These are phyloP conservation scores for Diadema setosum DNA, from an alignment of 35 echinoderm and acorn worm species.

Conservation along the genomic window DNA sequence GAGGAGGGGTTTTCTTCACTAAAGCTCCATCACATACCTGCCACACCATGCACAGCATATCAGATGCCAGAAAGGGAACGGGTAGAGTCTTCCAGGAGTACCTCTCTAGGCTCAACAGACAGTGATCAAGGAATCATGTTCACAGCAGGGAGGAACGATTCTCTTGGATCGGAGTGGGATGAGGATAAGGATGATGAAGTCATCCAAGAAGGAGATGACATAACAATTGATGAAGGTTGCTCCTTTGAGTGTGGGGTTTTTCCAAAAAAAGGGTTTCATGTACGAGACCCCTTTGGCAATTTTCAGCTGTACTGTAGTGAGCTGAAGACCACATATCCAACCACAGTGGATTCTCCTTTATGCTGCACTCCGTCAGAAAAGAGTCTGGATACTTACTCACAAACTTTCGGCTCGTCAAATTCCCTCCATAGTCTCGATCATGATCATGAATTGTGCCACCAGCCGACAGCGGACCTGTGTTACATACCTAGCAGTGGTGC, in stretches of 20 bases:
- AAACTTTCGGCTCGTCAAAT: neutral
- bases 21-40: conserved; percentile 12
- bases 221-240: neutral
- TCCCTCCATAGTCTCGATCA: neutral
- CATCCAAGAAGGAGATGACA: neutral
- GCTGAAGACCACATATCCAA: neutral
- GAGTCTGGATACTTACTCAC: neutral
- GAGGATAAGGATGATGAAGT: conserved; percentile 32
- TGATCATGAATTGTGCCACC: neutral
- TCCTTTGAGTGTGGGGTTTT: neutral
- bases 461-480: neutral
- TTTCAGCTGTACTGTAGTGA: neutral
- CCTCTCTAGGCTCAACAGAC: conserved; percentile 13
- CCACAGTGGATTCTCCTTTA: neutral
- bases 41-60: conserved; percentile 1
- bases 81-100: conserved; percentile 2
- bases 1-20: conserved; percentile 6
- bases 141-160: conserved; percentile 13
- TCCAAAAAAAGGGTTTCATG: no score
- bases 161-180: neutral
- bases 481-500: neutral
- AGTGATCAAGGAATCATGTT: conserved; percentile 74
- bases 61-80: neutral
- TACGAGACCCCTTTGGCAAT: neutral
- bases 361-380: neutral